A percentile compares a stretch with the other conserved stretches of the same genome.
Evolutionary conservation across 2,888 invertebrate species (phyloP).

Genomic region (Himalopsyche japonica): DNA sequence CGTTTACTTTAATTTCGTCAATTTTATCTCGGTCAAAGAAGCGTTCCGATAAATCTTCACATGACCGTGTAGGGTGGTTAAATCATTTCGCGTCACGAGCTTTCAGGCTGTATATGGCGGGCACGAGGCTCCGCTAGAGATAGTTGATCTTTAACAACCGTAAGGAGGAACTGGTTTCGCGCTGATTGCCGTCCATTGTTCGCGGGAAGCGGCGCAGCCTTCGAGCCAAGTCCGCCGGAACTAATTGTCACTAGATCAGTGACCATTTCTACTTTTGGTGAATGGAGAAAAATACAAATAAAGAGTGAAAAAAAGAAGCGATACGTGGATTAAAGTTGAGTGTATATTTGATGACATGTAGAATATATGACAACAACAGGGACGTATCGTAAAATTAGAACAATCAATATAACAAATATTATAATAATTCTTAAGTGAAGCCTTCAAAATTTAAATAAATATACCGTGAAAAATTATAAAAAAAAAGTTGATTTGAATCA

Average conservation of each 20-base stretch:
- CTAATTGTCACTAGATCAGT: not conserved
- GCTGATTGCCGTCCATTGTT: slow-evolving; percentile 30
- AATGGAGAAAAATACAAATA: not conserved
- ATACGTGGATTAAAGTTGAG: no score
- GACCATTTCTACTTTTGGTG: not conserved
- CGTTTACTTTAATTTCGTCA: not conserved
- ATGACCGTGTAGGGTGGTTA: not conserved
- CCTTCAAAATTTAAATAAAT: no score
- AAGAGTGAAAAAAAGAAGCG: not conserved
- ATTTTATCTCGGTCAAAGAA: not conserved
- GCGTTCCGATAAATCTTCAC: not conserved
- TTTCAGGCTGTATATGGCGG: not conserved
- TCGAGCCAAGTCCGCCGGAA: not conserved
- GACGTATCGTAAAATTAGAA: no score
- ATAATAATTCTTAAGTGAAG: no score
- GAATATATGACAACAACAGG: no score
- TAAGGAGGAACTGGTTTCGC: slow-evolving; percentile 3
- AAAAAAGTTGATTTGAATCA: no score
- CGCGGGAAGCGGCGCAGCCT: slow-evolving; percentile 10
- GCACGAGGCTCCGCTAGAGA: not conserved
- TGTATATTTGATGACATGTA: no score
- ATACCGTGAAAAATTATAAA: no score
- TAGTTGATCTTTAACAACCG: slow-evolving; percentile 3
- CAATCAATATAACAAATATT: no score
- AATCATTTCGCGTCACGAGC: not conserved